Conservation (phyloP, 1,140 invertebrate genomes). For the Platorchestia sp. region DNA sequence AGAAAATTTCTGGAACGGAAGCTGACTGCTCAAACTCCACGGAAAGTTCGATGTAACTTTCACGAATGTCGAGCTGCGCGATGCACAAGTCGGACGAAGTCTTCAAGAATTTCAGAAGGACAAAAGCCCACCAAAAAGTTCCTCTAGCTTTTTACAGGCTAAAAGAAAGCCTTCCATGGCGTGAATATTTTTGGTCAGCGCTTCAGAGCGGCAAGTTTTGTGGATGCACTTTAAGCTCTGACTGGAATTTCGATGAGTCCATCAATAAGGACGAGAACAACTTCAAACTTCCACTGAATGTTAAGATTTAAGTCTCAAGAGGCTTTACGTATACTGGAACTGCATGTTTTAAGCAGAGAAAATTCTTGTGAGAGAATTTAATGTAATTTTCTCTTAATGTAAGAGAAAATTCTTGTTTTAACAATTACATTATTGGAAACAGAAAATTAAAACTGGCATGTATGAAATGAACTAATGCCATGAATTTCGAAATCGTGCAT, state of each 20-base stretch:
- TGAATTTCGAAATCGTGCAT: too few species aligned
- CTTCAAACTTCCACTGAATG: background rate
- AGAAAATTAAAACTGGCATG: background rate
- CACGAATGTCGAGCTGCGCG: slow-evolving; percentile 26
- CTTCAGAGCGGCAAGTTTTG: slow-evolving; percentile 22
- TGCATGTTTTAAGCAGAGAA: background rate
- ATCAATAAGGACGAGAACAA: slow-evolving; percentile 2
- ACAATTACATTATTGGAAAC: background rate
- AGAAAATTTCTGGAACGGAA: slow-evolving; percentile 52
- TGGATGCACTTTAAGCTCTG: slow-evolving; percentile 25
- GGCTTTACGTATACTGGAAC: background rate
- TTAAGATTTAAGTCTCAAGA: background rate
- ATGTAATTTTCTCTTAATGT: too few species aligned
- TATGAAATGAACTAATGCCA: too few species aligned
- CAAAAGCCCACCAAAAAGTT: slow-evolving; percentile 47
- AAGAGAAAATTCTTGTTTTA: background rate
- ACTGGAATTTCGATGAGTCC: slow-evolving; percentile 25
- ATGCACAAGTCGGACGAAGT: slow-evolving; percentile 16
- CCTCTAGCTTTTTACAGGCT: slow-evolving; percentile 8
- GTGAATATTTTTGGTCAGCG: slow-evolving; percentile 41
- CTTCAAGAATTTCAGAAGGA: slow-evolving; percentile 46
- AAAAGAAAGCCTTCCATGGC: slow-evolving; percentile 28
- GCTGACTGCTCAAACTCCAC: slow-evolving; percentile 50
- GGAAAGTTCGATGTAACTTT: slow-evolving; percentile 53
- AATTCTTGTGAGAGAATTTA: too few species aligned